These are phyloP conservation scores for Acleris sparsana DNA, from an alignment of 2,888 invertebrate species.

Conservation along the genomic window DNA sequence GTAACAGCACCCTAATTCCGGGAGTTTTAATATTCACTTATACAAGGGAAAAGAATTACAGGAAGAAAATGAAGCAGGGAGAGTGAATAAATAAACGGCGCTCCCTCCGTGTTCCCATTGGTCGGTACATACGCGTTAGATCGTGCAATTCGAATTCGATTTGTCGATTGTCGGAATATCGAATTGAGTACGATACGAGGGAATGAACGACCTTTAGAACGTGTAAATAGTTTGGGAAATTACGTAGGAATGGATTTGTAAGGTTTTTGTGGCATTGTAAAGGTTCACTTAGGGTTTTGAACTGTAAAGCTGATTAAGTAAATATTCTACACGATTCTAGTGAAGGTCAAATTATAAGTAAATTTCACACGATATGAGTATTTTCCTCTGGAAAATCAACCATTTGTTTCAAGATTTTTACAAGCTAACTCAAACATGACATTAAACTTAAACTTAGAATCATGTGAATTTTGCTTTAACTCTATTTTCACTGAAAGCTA, in stretches of 20 bases:
- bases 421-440: too few relatives aligned
- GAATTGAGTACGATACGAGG: slow-evolving; percentile 54
- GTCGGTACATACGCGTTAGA: slow-evolving; percentile 71
- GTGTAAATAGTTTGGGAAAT: slow-evolving; percentile 65
- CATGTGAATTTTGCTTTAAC: too few relatives aligned
- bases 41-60: slow-evolving; percentile 80
- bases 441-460: too few relatives aligned
- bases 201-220: slow-evolving; percentile 69
- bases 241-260: slow-evolving; percentile 39
- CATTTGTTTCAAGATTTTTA: too few relatives aligned
- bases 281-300: slow-evolving; percentile 12
- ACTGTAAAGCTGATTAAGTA: neutral
- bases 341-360: too few relatives aligned
- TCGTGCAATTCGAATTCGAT: slow-evolving; percentile 73
- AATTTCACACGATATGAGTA: too few relatives aligned
- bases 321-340: too few relatives aligned
- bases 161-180: slow-evolving; percentile 62
- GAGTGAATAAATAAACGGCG: slow-evolving; percentile 75
- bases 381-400: too few relatives aligned
- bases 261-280: slow-evolving; percentile 9
- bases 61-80: slow-evolving; percentile 77
- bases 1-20: slow-evolving; percentile 58
- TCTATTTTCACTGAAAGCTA: too few relatives aligned
- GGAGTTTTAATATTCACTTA: slow-evolving; percentile 79
- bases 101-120: slow-evolving; percentile 62